Conservation (phyloP, 2,888 invertebrate genomes). For the Phalera bucephala region DNA sequence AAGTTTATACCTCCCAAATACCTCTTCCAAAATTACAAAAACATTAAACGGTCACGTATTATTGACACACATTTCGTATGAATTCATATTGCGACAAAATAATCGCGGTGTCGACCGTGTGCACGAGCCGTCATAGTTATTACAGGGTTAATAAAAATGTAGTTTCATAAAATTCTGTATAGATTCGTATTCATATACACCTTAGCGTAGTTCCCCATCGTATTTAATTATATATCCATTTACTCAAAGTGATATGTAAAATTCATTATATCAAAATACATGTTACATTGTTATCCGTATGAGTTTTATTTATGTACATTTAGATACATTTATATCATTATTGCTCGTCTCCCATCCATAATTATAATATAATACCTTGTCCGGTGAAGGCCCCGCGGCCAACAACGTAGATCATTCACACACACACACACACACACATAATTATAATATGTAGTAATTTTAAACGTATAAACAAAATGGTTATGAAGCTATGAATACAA, state of each 20-base stretch:
- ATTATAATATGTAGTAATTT: no score
- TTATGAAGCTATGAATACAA: no score
- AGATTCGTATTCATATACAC: slow-evolving; percentile 32
- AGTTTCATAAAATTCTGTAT: slow-evolving; percentile 25
- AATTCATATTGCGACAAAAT: slow-evolving; percentile 5
- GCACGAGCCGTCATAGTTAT: slow-evolving; percentile 15
- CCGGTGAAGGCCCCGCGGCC: no score
- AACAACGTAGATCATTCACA: no score
- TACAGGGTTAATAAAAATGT: slow-evolving; percentile 27
- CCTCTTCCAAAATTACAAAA: no score
- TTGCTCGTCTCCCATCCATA: background rate
- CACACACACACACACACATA: no score
- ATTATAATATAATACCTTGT: no score
- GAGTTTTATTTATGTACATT: slow-evolving; percentile 73
- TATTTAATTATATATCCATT: slow-evolving; percentile 49
- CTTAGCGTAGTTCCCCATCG: slow-evolving; percentile 32
- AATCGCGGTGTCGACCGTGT: slow-evolving; percentile 21
- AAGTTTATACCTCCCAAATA: no score
- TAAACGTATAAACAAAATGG: no score
- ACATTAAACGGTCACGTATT: no score
- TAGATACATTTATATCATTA: background rate
- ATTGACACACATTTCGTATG: no score
- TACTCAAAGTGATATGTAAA: slow-evolving; percentile 73
- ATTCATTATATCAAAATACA: slow-evolving; percentile 78
- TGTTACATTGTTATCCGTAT: slow-evolving; percentile 72